Base-by-base conservation (phyloP, 2,888 invertebrate species). In the Chrysolina americana region DNA sequence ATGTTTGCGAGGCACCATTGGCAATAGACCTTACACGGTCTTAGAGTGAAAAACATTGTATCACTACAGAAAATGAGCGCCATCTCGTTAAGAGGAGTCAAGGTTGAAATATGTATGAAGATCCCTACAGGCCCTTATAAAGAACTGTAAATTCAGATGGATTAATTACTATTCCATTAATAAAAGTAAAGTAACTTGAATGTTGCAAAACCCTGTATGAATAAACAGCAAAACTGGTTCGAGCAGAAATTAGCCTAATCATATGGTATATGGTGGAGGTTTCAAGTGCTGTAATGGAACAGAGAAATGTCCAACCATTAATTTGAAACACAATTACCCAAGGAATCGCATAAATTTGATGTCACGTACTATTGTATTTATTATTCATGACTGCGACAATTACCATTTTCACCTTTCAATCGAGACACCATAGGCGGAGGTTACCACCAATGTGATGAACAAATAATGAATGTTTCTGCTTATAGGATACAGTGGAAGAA, bases 361-460 rank as follows among this genome's bases (percentile, higher is more conserved):
- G 79, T 80, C 80, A 81, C 80, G 81, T 80, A 59, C 59, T 28
- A 81, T 78, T 79, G 78, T 75, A 76, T 76, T 80, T 76, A 79
- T 80, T 81, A 81, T 81, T 81, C 79, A 81, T 81, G 71, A 78
- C 69, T 70, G 64, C 59, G 68, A 77, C 79, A 79, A 78, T 78
- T 79, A 78, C 68, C 23, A 64, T 70, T 65, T 66, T 41, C 44
- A 15, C 64, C 63, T 36, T 21, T 23, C 44, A 65, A 44, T 59
- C 28, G 65, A n/a, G 59, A 59, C 23, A 28, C 13, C 59, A 59
- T 15, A 28, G 59, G 59, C 59, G 59, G 11, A 17, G 15, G 9
- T n/a, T 50, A 44, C 44, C 17, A 15, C 15, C 44, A 44, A 6
- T 44, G 8, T 44, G 28, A 28, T 5, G 5, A 2, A 28, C 28